These are phyloP conservation scores for Hoplostethus atlanticus DNA, from an alignment of 2,797 vertebrate genomes.

Conservation along the genomic window DNA sequence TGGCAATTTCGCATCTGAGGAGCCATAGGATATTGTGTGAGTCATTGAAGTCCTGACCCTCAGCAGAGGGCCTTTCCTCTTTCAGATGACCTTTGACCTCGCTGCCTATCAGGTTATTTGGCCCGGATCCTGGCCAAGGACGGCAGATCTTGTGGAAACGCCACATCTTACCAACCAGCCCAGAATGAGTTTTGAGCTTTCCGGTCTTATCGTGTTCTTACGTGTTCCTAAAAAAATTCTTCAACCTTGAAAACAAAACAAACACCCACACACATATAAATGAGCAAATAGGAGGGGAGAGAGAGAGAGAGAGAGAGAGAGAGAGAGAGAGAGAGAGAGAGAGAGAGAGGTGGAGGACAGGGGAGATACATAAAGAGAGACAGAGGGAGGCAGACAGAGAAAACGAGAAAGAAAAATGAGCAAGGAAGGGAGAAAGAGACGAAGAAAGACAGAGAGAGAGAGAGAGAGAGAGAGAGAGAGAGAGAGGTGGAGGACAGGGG, in stretches of 20 bases:
- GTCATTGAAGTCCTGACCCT: constrained; percentile 43
- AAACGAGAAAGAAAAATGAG: background rate
- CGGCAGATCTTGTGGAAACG: constrained; percentile 20
- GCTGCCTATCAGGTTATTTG: constrained; percentile 46
- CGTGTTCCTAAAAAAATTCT: too few species aligned
- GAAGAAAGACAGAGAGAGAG: background rate
- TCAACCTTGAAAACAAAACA: too few species aligned
- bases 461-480: background rate
- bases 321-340: background rate
- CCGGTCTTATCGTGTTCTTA: too few species aligned
- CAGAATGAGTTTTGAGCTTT: background rate
- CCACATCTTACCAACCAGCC: constrained; percentile 21
- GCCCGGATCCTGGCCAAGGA: constrained; percentile 5
- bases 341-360: background rate
- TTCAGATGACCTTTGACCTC: constrained; percentile 62
- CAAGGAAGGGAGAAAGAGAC: background rate
- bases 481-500: background rate
- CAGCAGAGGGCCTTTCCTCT: constrained; percentile 60
- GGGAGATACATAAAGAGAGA: background rate
- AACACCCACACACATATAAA: too few species aligned
- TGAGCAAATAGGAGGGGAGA: background rate
- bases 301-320: background rate
- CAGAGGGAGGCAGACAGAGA: constrained; percentile 4
- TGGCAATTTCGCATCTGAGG: constrained; percentile 43
- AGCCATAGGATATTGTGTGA: constrained; percentile 36